Conservation (phyloP, 2,797 vertebrate species). For the Syndactyla subalaris region DNA sequence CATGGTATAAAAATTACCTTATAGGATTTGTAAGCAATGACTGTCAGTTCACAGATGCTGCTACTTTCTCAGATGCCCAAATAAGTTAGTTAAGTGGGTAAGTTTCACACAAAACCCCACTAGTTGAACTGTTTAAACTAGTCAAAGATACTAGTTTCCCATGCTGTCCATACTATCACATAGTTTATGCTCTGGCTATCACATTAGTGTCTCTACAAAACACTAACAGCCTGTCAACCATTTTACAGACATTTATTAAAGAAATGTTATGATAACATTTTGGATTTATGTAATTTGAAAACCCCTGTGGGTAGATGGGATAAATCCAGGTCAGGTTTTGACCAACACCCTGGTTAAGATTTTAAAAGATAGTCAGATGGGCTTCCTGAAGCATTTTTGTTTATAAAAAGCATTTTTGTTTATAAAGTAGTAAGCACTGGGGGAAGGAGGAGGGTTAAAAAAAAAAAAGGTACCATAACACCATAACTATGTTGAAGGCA, state of each 20-base stretch:
- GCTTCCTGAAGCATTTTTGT: not conserved
- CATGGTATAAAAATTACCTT: not conserved
- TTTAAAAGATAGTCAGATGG: not conserved
- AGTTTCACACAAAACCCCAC: not conserved
- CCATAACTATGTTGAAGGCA: not conserved
- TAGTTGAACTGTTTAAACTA: not conserved
- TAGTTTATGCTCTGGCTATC: not conserved
- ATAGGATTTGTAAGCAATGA: not conserved
- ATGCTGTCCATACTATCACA: not conserved
- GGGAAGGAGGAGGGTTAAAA: not conserved
- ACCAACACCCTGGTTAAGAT: not conserved
- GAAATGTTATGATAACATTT: not conserved
- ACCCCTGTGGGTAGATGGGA: not conserved
- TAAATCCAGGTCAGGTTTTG: not conserved
- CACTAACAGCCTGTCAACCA: not conserved
- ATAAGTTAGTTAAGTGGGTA: not conserved
- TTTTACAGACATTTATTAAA: not conserved
- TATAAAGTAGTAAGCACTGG: not conserved
- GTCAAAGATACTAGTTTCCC: not conserved
- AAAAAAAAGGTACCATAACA: not conserved
- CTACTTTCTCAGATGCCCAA: not conserved
- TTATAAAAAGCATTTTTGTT: not conserved
- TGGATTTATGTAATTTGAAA: not conserved
- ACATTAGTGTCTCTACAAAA: not conserved
- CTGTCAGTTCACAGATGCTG: not conserved